These are phyloP conservation scores for Bathynomus jamesi DNA, from an alignment of 1,140 invertebrate species.

Conservation along the genomic window DNA sequence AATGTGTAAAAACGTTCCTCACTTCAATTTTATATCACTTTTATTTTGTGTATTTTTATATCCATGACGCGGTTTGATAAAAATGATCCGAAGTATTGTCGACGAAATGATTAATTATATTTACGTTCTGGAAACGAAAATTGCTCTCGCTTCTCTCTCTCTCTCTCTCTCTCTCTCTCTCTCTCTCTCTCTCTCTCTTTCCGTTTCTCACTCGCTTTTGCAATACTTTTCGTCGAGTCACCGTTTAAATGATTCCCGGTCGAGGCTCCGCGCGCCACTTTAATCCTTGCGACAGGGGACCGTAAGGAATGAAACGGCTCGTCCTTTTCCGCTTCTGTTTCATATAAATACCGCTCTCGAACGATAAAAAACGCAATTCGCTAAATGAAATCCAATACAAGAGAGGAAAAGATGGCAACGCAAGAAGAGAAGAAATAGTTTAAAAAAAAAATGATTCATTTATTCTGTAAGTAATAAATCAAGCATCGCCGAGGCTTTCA, in stretches of 20 bases:
- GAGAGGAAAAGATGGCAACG: not conserved
- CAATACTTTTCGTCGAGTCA: not conserved
- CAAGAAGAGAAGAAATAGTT: too few relatives aligned
- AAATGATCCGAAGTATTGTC: not conserved
- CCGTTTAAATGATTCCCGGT: not conserved
- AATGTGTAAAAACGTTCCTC: not conserved
- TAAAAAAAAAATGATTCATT: not conserved
- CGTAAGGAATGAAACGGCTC: too few relatives aligned
- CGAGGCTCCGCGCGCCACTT: too few relatives aligned
- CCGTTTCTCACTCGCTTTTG: not conserved
- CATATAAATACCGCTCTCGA: too few relatives aligned
- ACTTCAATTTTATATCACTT: not conserved
- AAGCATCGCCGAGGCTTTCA: not conserved
- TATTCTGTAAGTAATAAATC: not conserved
- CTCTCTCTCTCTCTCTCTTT: not conserved
- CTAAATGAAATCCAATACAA: not conserved
- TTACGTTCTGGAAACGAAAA: not conserved
- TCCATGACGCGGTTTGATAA: not conserved
- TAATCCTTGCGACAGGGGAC: too few relatives aligned
- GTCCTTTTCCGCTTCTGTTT: too few relatives aligned
- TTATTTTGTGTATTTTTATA: constrained; percentile 1
- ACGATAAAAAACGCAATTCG: not conserved
- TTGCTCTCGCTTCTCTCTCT: not conserved
- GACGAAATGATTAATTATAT: not conserved
- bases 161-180: not conserved